Base-by-base conservation (phyloP, 2,888 invertebrate species). In the Heliothis peltigera region DNA sequence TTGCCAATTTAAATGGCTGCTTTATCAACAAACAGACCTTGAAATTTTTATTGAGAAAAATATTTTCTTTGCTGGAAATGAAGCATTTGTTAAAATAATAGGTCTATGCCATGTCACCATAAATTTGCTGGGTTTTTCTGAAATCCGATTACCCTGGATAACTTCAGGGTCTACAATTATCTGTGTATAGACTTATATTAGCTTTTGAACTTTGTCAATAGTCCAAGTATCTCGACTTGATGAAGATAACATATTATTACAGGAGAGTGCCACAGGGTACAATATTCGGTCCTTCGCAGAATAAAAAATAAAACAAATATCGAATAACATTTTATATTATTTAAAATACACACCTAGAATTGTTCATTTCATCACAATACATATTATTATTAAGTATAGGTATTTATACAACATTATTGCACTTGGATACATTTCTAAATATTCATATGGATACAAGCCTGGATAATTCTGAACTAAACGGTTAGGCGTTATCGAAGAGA, bases 311-410 rank as follows among this genome's bases (percentile, higher is more conserved):
- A 89, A 89, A 84, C 82, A 75, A 77, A 69, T 71, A 78, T 90
- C 82, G 90, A 91, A 90, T 92, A 94, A 94, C 93, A 93, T 92
- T 93, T 92, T 93, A 90, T 94, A 93, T 92, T 92, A 88, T 91
- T 93, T 93, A 91, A 93, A 93, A 93, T 94, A 93, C 94, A 94
- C 94, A 93, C 92, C 92, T 93, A 94, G 92, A 92, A 91, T 89
- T 88, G 85, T 84, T 84, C 84, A 88, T 88, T 87, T 90, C 87
- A 92, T 91, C 92, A 90, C 92, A 92, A 92, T 91, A 93, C 91
- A 91, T 91, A 74, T 66, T 82, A 74, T 66, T 82, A 82, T 87
- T 87, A 85, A 84, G 71, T 88, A 86, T 86, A n/a, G n/a, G n/a
- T n/a, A 87, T 89, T 90, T 92, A 88, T 91, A 92, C 91, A 92